Conservation (phyloP, 2,797 vertebrate genomes). For the Pseudomugil gertrudae region DNA sequence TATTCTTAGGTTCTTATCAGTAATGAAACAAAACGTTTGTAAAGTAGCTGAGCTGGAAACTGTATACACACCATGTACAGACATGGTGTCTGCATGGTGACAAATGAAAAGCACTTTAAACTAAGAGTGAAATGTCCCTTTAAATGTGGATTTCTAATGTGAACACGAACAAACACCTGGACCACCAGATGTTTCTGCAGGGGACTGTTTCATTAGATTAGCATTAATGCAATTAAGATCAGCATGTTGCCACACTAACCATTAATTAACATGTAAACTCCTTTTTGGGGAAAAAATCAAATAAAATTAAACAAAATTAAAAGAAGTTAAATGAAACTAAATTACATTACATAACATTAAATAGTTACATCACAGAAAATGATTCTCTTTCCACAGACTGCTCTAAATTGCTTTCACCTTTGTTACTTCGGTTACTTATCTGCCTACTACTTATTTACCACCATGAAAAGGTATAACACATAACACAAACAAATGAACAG, state of each 20-base stretch:
- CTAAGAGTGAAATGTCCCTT: neutral
- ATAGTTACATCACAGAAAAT: too few relatives aligned
- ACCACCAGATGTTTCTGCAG: neutral
- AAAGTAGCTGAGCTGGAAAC: neutral
- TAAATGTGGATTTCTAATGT: neutral
- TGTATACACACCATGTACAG: neutral
- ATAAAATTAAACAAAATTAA: neutral
- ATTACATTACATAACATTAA: too few relatives aligned
- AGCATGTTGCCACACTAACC: neutral
- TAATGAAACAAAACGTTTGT: neutral
- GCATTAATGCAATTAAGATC: neutral
- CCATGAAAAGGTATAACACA: neutral
- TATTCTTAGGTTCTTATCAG: conserved; percentile 18
- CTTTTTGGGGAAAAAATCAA: too few relatives aligned
- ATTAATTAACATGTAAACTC: too few relatives aligned
- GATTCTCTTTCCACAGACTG: too few relatives aligned
- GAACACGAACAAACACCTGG: neutral
- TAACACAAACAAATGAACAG: too few relatives aligned
- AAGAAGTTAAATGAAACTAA: too few relatives aligned
- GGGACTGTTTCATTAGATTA: neutral
- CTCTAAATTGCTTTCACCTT: too few relatives aligned
- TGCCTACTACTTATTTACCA: too few relatives aligned
- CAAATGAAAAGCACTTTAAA: neutral
- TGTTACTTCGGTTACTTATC: too few relatives aligned
- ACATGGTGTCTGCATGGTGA: too few relatives aligned